Conservation (phyloP, 2,113 vertebrate genomes). For the Rhynchomys soricoides region DNA sequence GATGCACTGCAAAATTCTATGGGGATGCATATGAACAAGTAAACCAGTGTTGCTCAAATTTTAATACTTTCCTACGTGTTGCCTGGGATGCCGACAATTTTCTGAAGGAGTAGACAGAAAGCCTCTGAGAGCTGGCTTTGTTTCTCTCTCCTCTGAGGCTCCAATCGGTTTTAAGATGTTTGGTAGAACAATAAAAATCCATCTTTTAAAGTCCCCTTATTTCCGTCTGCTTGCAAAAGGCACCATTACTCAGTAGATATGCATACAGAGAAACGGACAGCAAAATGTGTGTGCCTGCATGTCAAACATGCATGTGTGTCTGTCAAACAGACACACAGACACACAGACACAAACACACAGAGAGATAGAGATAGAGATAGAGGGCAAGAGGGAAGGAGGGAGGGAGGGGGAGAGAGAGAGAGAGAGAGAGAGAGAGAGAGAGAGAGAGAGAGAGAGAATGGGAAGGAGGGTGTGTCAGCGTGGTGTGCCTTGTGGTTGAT, state of each 20-base stretch:
- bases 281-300: neutral
- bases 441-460: neutral
- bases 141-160: slow-evolving; percentile 71
- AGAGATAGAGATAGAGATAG: neutral
- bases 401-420: too few species aligned
- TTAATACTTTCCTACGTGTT: slow-evolving; percentile 78
- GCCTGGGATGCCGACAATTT: slow-evolving; percentile 63
- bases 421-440: neutral
- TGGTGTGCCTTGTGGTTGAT: too few species aligned
- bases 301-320: too few species aligned
- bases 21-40: slow-evolving; percentile 83
- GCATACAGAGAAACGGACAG: neutral
- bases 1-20: slow-evolving; percentile 68
- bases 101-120: slow-evolving; percentile 73
- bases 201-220: slow-evolving; percentile 68
- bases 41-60: slow-evolving; percentile 79
- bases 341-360: too few species aligned
- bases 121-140: slow-evolving; percentile 74
- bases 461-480: too few species aligned
- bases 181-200: slow-evolving; percentile 70
- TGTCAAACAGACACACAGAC: too few species aligned
- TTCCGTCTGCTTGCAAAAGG: slow-evolving; percentile 65
- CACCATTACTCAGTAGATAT: slow-evolving; percentile 55
- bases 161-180: slow-evolving; percentile 69
- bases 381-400: neutral